Conservation (phyloP, 2,113 vertebrate genomes). For the Toxotes jaculatrix region DNA sequence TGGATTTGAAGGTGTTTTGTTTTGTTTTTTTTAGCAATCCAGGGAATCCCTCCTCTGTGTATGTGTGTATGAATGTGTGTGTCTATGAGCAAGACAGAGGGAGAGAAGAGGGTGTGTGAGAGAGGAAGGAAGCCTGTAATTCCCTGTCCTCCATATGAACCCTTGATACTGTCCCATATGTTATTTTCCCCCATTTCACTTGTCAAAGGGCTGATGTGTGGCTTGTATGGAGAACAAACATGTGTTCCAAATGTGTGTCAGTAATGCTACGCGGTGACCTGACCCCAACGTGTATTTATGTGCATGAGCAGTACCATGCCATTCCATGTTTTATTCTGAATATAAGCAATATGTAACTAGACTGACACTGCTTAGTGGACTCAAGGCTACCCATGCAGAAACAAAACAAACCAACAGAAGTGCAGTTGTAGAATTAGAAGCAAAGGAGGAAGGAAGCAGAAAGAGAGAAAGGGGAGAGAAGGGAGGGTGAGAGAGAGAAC, state of each 20-base stretch:
- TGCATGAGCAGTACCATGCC: slow-evolving; percentile 4
- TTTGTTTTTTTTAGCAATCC: slow-evolving; percentile 12
- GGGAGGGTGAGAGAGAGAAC: slow-evolving; percentile 23
- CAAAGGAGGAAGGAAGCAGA: slow-evolving; percentile 41
- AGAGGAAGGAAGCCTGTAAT: slow-evolving; percentile 56
- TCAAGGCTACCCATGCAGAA: slow-evolving; percentile 30
- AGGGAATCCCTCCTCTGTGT: slow-evolving; percentile 13
- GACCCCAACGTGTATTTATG: slow-evolving; percentile 61
- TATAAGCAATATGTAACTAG: slow-evolving; percentile 44
- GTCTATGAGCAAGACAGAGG: background rate
- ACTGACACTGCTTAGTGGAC: slow-evolving; percentile 25
- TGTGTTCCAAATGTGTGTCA: slow-evolving; percentile 73
- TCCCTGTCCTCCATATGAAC: slow-evolving; percentile 79
- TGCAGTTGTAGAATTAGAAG: slow-evolving; percentile 36
- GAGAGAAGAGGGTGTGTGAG: slow-evolving; percentile 17
- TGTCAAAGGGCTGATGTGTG: slow-evolving; percentile 75
- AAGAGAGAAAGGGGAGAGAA: background rate
- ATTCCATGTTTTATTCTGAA: slow-evolving; percentile 51
- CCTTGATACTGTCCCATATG: slow-evolving; percentile 72
- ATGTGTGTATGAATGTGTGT: slow-evolving; percentile 14
- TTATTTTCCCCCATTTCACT: slow-evolving; percentile 74
- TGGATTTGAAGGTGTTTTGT: slow-evolving; percentile 21
- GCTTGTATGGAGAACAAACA: slow-evolving; percentile 74
- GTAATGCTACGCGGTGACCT: slow-evolving; percentile 58
- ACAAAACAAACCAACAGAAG: slow-evolving; percentile 47